These are phyloP conservation scores for Pitangus sulphuratus DNA, from an alignment of 2,797 vertebrate species.

Conservation along the genomic window DNA sequence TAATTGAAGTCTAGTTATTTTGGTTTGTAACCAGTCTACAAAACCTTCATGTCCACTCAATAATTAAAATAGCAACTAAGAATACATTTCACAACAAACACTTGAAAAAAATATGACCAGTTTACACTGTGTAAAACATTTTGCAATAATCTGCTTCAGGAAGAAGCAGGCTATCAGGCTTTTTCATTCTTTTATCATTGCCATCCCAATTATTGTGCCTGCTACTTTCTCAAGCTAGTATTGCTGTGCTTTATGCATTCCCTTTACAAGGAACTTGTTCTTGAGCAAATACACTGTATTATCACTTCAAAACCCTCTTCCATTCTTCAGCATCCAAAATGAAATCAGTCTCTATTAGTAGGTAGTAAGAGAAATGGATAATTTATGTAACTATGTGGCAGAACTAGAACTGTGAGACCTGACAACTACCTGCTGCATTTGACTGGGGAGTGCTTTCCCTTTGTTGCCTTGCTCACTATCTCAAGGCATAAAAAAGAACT, in stretches of 20 bases:
- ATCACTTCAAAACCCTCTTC: conserved; percentile 1
- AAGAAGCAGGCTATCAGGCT: not conserved
- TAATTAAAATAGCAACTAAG: not conserved
- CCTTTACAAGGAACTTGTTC: not conserved
- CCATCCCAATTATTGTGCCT: not conserved
- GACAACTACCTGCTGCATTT: not conserved
- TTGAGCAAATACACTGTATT: not conserved
- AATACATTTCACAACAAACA: not conserved
- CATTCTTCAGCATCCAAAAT: not conserved
- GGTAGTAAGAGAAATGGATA: not conserved
- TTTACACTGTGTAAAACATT: not conserved
- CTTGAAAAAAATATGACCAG: not conserved
- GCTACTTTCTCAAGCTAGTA: not conserved
- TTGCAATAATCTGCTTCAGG: not conserved
- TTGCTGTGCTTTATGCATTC: not conserved
- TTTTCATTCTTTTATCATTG: not conserved
- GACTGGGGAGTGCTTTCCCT: not conserved
- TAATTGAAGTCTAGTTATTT: not conserved
- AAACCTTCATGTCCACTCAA: not conserved
- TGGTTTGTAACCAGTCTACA: not conserved
- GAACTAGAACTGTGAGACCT: not conserved
- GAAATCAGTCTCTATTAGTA: not conserved
- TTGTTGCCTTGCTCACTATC: not conserved
- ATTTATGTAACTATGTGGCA: not conserved
- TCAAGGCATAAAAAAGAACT: not conserved